Evolutionary conservation across 2,113 vertebrate species (phyloP).

Genomic region (Dunckerocampus dactyliophorus): DNA sequence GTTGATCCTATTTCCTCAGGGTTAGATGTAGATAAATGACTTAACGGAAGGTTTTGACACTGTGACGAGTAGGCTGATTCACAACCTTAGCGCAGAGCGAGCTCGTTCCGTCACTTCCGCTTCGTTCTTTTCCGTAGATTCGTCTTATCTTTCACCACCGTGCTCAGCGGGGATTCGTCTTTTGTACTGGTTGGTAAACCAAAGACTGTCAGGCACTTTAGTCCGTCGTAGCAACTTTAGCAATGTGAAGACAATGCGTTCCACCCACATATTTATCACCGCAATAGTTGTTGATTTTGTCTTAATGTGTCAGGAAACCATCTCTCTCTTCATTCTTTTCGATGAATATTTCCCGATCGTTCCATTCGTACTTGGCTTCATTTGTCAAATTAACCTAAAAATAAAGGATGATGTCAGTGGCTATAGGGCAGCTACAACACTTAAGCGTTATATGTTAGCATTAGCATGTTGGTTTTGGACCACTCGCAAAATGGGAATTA

Average conservation of each 20-base stretch:
- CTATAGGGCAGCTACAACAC: slow-evolving; percentile 8
- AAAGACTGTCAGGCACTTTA: slow-evolving; percentile 63
- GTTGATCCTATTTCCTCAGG: slow-evolving; percentile 65
- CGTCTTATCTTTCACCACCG: neutral
- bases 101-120: neutral
- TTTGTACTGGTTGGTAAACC: slow-evolving; percentile 54
- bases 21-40: slow-evolving; percentile 47
- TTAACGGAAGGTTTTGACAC: slow-evolving; percentile 9
- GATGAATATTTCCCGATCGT: neutral
- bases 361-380: neutral
- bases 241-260: neutral
- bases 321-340: neutral
- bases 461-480: neutral
- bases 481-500: neutral
- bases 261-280: slow-evolving; percentile 4
- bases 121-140: slow-evolving; percentile 22
- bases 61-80: slow-evolving; percentile 16
- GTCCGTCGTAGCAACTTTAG: slow-evolving; percentile 13
- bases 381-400: neutral
- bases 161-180: neutral
- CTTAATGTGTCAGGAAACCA: slow-evolving; percentile 4
- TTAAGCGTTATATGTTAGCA: neutral
- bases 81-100: slow-evolving; percentile 21
- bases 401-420: neutral
- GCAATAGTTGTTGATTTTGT: slow-evolving; percentile 2